Evolutionary conservation across 2,113 vertebrate species (phyloP).

Genomic region (Numida meleagris): DNA sequence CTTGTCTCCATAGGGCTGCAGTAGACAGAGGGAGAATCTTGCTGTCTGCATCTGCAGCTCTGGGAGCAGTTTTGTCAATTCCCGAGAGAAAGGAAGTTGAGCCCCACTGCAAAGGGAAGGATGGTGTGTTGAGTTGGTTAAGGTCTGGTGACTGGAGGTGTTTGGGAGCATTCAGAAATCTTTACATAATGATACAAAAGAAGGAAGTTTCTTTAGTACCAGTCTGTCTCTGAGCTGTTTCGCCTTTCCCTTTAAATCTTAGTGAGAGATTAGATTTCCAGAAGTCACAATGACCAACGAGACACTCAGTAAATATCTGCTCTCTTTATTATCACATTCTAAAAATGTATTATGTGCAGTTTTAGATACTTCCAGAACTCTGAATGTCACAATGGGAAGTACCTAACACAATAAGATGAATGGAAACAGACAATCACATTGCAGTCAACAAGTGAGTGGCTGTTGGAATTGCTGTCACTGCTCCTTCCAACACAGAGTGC

Average conservation of each 20-base stretch:
- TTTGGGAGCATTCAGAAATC: not conserved
- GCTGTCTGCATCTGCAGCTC: not conserved
- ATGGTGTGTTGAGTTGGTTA: not conserved
- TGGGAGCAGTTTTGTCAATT: not conserved
- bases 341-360: not conserved
- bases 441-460: not conserved
- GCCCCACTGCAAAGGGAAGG: not conserved
- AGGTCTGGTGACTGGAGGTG: rapidly evolving
- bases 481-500: not conserved
- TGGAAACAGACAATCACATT: not conserved
- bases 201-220: not conserved
- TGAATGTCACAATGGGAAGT: not conserved
- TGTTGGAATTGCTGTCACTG: rapidly evolving
- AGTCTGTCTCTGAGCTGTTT: not conserved
- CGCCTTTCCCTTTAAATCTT: not conserved
- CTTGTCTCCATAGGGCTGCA: not conserved
- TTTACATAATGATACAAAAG: not conserved
- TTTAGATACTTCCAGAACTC: not conserved
- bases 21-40: not conserved
- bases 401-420: not conserved
- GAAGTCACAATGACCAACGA: rapidly evolving
- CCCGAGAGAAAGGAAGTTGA: not conserved
- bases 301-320: not conserved
- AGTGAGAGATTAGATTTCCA: not conserved
- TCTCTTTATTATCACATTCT: not conserved